A percentile compares a stretch with the other conserved stretches of the same genome.
These are phyloP conservation scores for Chondrilla cf. caribensis DNA, from an alignment of 37 sponge, comb jelly and placozoan genomes.

Conservation along the genomic window DNA sequence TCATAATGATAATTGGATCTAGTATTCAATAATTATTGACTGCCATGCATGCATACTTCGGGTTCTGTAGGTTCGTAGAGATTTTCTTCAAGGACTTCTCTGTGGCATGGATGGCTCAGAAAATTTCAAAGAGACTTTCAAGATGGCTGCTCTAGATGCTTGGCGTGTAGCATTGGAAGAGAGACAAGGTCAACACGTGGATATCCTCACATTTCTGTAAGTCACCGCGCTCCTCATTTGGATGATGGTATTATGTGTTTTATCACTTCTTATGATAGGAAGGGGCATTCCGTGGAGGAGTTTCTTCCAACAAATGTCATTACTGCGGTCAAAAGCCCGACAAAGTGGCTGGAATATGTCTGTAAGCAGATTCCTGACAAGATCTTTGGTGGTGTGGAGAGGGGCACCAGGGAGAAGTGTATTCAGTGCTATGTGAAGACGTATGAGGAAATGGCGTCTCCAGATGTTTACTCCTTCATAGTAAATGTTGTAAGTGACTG, in stretches of 20 bases:
- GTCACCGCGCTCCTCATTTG: background rate
- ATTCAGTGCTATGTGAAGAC: conserved; percentile 4
- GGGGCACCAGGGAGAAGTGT: background rate
- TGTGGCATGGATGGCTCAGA: conserved; percentile 25
- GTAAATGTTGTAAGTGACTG: conserved; percentile 3
- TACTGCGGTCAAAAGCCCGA: background rate
- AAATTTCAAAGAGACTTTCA: conserved; percentile 8
- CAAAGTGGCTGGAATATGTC: background rate
- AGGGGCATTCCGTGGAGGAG: background rate
- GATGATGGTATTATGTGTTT: no score
- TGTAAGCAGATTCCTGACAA: background rate
- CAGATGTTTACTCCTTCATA: conserved; percentile 1
- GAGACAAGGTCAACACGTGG: background rate
- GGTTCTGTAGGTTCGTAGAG: conserved; percentile 47
- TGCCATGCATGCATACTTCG: no score
- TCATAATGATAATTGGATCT: no score
- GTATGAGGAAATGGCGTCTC: conserved; percentile 8
- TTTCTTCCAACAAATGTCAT: background rate
- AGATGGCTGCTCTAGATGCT: conserved; percentile 63
- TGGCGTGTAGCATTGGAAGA: conserved; percentile 32
- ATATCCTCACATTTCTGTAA: background rate
- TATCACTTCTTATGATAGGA: background rate
- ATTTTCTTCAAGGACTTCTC: conserved; percentile 36
- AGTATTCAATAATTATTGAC: no score
- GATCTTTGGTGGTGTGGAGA: background rate